These are phyloP conservation scores for Hydrozoanthus gracilis DNA, from an alignment of 92 coral and sea anemone species.

Conservation along the genomic window DNA sequence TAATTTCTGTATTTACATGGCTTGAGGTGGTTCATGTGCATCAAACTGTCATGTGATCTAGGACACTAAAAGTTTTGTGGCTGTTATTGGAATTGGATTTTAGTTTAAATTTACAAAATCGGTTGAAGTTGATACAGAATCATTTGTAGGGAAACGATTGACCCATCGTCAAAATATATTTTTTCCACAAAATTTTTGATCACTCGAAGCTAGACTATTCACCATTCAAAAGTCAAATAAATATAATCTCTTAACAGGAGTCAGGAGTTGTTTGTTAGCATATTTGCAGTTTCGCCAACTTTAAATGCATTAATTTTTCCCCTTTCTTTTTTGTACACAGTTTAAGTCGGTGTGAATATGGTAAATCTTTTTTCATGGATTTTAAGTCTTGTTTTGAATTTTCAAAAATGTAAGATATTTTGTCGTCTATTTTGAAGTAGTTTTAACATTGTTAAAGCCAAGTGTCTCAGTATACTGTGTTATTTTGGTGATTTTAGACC, in stretches of 20 bases:
- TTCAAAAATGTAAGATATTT: too few relatives aligned
- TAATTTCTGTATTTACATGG: slow-evolving; percentile 38
- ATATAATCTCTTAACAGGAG: slow-evolving; percentile 24
- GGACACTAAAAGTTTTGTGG: slow-evolving; percentile 25
- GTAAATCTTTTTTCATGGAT: too few relatives aligned
- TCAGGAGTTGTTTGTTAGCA: not conserved
- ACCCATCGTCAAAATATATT: slow-evolving; percentile 35
- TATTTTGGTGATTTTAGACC: too few relatives aligned
- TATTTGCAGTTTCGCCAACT: too few relatives aligned
- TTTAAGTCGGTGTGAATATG: too few relatives aligned
- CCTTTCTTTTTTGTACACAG: too few relatives aligned
- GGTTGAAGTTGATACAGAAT: slow-evolving; percentile 10
- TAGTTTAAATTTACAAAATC: slow-evolving; percentile 10
- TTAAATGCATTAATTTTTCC: too few relatives aligned
- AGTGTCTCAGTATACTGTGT: too few relatives aligned
- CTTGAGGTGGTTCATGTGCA: slow-evolving; percentile 15
- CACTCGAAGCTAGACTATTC: slow-evolving; percentile 37
- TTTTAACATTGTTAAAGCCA: too few relatives aligned
- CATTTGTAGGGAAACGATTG: slow-evolving; percentile 36
- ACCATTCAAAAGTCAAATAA: slow-evolving; percentile 47
- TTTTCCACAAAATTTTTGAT: slow-evolving; percentile 39
- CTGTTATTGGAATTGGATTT: slow-evolving; percentile 1
- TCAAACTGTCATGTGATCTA: slow-evolving; percentile 38
- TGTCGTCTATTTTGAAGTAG: too few relatives aligned
- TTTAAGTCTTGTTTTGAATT: too few relatives aligned